phyloP scores from a whole-genome alignment of 2,113 vertebrate genomes.

The Nymphicus hollandicus region DNA sequence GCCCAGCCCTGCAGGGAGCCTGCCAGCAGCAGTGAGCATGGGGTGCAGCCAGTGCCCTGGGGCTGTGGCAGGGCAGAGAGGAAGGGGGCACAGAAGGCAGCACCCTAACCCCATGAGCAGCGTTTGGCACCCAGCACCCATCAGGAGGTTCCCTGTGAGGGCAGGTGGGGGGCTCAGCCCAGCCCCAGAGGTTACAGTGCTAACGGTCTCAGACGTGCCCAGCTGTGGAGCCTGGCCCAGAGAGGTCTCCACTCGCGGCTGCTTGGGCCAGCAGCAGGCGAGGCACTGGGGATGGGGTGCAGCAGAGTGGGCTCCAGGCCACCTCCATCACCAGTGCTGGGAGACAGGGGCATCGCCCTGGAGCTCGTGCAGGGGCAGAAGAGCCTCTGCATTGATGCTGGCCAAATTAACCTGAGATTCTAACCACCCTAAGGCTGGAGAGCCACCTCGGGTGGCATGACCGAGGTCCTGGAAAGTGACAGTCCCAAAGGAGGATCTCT shows the following conservation, averaged over 20 bases:
- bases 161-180: background rate
- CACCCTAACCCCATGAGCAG: background rate
- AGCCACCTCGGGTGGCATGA: background rate
- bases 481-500: background rate
- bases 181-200: constrained; percentile 45
- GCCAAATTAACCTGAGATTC: constrained; percentile 59
- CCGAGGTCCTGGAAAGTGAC: background rate
- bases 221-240: rapidly evolving
- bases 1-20: background rate
- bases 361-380: background rate
- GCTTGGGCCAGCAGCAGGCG: background rate
- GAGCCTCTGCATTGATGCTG: background rate
- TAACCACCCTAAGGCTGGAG: background rate
- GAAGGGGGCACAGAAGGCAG: background rate
- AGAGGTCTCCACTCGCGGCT: background rate
- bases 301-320: background rate
- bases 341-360: background rate
- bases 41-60: background rate
- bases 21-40: background rate
- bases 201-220: background rate
- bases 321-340: background rate
- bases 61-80: background rate
- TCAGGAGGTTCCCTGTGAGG: background rate
- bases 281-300: background rate
- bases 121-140: constrained; percentile 1